These are phyloP conservation scores for Poicephalus meyeri DNA, from an alignment of 2,113 vertebrate genomes.

Conservation along the genomic window DNA sequence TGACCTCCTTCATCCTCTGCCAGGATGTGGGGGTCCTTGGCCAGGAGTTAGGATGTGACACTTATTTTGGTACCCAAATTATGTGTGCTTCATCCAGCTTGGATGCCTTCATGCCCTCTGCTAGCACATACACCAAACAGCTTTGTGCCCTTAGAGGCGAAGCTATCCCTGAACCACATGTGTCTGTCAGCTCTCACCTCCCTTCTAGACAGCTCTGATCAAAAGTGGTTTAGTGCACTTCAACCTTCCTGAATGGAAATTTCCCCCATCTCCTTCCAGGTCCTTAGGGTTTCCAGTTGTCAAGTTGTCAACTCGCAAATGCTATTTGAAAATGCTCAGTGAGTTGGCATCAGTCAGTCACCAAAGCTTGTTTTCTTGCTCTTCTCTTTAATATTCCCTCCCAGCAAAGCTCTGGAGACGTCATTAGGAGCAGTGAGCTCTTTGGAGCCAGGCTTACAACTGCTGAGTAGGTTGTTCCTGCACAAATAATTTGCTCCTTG, in stretches of 20 bases:
- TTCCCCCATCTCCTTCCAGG: background rate
- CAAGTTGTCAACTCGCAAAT: background rate
- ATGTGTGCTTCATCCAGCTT: background rate
- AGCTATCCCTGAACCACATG: background rate
- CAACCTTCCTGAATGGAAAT: background rate
- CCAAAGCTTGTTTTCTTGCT: background rate
- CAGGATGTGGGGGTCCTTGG: background rate
- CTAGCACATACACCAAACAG: background rate
- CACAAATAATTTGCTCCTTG: background rate
- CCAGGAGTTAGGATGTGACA: background rate
- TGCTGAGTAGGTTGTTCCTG: background rate
- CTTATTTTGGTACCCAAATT: background rate
- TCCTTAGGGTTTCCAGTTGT: background rate
- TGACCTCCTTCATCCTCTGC: background rate
- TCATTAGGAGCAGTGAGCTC: conserved; percentile 36
- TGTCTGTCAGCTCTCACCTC: background rate
- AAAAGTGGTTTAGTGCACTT: background rate
- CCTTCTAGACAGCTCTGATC: background rate
- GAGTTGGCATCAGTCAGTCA: background rate
- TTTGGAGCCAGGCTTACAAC: background rate
- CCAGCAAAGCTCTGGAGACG: conserved; percentile 29
- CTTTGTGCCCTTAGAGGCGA: background rate
- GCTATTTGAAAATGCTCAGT: background rate
- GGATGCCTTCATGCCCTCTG: background rate
- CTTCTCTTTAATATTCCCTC: background rate